Base-by-base conservation (phyloP, 2,113 vertebrate species). In the Rhinopomastus cyanomelas region DNA sequence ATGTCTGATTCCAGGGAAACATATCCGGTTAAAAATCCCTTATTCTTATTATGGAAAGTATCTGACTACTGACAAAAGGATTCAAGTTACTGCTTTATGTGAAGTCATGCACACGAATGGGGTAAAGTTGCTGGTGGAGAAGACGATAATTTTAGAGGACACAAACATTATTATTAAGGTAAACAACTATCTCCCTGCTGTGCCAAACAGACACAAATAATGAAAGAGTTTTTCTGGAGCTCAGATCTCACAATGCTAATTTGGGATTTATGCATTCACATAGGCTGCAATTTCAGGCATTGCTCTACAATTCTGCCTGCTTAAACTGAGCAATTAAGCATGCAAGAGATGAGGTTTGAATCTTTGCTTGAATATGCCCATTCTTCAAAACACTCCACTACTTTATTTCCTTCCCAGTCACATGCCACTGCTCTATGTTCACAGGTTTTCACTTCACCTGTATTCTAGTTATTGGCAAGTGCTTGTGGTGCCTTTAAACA, bases 41-140 rank as follows among this genome's bases (percentile, higher is more conserved):
- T 98, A 98, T 36, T 82, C 90, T 25, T 78, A 95, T 15, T 99
- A 99, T n/a, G 96, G 96, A 21, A 82, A 85, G 30, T 91, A 95
- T 20, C 96, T 98, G 95, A 89, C 97, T 5, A 93, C 97, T 2
- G 96, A 97, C 85, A 98, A 98, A 91, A 98, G 96, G 96, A 97
- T 99, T 87, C 98, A 97, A 48, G 65, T 99, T 9, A 97, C 98
- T 6, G 98, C 97, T 23, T 2, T 98, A 93, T 98, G 97, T 86
- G 93, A 97, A 46, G 94, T 97, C 82, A 44, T 86, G 67, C 89
- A 93, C 68, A 16, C 18, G 1, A 75, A 89, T 0, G 97, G 97
- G 16, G 67, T 95, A 19, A 98, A 98, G 94, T 59, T 98, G 59
- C 72, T 98, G 82, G 95, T 98, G 73, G 97, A 98, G 90, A 98